Conservation (phyloP, 2,888 invertebrate genomes). For the Hybos culiciformis region DNA sequence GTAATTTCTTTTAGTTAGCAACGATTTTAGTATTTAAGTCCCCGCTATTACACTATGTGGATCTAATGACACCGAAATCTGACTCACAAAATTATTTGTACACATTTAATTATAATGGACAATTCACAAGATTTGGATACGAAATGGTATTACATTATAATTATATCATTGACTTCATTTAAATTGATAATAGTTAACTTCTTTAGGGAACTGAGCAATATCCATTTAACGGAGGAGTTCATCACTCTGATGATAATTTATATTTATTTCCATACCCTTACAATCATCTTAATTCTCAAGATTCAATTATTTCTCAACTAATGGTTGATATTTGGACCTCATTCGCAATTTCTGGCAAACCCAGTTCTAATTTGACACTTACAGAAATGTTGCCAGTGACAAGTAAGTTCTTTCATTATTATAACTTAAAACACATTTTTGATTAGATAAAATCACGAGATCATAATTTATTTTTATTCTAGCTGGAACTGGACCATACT, state of each 20-base stretch:
- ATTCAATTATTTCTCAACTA: conserved; percentile 32
- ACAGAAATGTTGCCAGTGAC: conserved; percentile 13
- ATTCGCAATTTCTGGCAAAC: conserved; percentile 29
- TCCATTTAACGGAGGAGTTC: conserved; percentile 39
- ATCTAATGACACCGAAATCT: no score
- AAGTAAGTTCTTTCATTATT: conserved; percentile 5
- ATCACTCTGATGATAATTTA: conserved; percentile 47
- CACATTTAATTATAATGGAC: no score
- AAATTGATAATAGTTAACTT: background rate
- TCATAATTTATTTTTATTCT: conserved; percentile 5
- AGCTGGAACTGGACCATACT: conserved; percentile 30
- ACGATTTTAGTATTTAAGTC: no score
- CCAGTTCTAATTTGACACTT: conserved; percentile 14
- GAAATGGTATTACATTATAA: background rate
- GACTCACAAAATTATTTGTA: no score
- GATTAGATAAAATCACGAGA: background rate
- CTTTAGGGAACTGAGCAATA: conserved; percentile 30
- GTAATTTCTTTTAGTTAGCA: no score
- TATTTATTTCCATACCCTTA: conserved; percentile 38
- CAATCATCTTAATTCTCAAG: conserved; percentile 25
- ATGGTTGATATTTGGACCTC: conserved; percentile 37
- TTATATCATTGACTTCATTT: background rate
- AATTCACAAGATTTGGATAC: no score
- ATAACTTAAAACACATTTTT: no score
- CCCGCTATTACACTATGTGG: no score